Evolutionary conservation across 2,113 vertebrate species (phyloP).

Genomic region (Gopherus evgoodei): DNA sequence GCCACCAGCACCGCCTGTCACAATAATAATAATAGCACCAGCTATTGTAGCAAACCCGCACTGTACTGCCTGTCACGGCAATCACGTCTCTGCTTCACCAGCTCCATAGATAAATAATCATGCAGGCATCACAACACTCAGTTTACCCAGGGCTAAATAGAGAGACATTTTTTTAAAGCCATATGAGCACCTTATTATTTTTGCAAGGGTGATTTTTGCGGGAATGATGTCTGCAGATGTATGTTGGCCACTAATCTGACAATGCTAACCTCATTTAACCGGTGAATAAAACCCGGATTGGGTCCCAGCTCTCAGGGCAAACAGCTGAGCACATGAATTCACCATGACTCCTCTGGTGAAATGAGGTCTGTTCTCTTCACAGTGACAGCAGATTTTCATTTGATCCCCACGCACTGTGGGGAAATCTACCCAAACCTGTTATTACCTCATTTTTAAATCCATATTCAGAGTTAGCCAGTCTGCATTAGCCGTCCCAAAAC

Average conservation of each 20-base stretch:
- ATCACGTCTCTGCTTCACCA: not conserved
- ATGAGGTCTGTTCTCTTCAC: not conserved
- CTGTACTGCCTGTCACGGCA: not conserved
- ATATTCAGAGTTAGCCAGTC: not conserved
- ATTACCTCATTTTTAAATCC: not conserved
- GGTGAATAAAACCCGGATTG: not conserved
- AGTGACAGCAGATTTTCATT: not conserved
- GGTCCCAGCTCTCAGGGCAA: not conserved
- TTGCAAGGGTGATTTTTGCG: not conserved
- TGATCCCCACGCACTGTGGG: not conserved
- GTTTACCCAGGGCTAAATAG: not conserved
- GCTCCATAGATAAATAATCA: not conserved
- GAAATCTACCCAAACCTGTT: not conserved
- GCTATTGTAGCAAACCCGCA: not conserved
- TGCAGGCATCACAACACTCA: not conserved
- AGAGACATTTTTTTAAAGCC: not conserved
- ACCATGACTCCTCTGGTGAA: not conserved
- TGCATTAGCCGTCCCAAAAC: not conserved
- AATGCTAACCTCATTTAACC: not conserved
- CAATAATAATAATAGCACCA: not conserved
- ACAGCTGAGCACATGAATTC: not conserved
- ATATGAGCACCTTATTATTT: not conserved
- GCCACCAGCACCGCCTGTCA: too few species aligned
- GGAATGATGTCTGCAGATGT: not conserved
- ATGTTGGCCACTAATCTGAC: not conserved